Evolutionary conservation across 2,113 vertebrate species (phyloP).

Genomic region (Rostratula benghalensis): DNA sequence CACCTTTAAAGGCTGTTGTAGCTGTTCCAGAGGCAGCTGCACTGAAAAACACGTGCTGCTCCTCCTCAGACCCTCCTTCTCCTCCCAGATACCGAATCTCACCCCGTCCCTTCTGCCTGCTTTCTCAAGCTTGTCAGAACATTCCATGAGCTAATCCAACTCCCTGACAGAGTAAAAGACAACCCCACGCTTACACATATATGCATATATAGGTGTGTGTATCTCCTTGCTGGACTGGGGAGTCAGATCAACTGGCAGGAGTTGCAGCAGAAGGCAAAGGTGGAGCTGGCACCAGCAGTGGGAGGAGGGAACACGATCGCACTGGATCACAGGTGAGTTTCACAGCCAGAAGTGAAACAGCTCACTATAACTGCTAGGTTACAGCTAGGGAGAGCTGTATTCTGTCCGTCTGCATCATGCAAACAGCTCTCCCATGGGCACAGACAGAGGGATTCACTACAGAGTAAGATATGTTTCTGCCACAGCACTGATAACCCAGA

Average conservation of each 20-base stretch:
- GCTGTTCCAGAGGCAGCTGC: not conserved
- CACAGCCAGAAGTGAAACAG: not conserved
- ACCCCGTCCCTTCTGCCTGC: not conserved
- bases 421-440: fast-evolving
- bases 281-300: not conserved
- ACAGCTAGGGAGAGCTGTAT: not conserved
- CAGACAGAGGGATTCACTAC: not conserved
- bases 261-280: not conserved
- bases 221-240: fast-evolving
- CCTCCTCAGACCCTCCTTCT: not conserved
- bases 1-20: fast-evolving
- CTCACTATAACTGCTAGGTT: fast-evolving
- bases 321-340: not conserved
- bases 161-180: fast-evolving
- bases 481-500: fast-evolving
- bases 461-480: fast-evolving
- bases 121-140: not conserved
- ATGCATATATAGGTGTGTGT: too few species aligned
- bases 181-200: not conserved
- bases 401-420: not conserved
- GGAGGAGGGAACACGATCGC: not conserved
- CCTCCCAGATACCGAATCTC: not conserved
- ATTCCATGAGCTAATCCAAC: not conserved
- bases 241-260: not conserved
- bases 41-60: not conserved